Base-by-base conservation (phyloP, 2,113 vertebrate genomes). In the Malurus alboscapulatus region DNA sequence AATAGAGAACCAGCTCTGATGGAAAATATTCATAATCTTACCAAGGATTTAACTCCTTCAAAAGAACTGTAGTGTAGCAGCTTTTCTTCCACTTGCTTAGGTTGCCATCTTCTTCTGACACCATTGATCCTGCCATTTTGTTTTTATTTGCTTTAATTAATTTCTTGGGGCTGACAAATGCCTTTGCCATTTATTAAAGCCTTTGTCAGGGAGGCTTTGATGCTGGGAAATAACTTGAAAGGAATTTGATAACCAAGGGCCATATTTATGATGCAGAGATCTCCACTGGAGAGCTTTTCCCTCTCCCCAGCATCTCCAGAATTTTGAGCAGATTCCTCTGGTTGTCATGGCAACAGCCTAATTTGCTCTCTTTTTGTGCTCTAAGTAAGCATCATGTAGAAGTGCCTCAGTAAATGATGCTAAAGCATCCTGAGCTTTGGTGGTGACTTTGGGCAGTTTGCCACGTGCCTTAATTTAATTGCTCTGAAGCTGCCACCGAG, bases 271-370 rank as follows among this genome's bases (percentile, higher is more conserved):
- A 71, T 88, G 78, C 19, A 10, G 67, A 93, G 94, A 72, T 88
- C 92, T 85, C 76, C 68, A 72, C 20, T 88, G 88, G 86, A 92
- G 82, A 93, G 92, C 50, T 90, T 74, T 71, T 30, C 58, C 51
- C 21, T 24, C 12, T 27, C 47, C 50, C 54, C 54, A 84, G 90
- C 75, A 53, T 81, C 87, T 89, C 89, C 47, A 66, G 85, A 96
- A 94, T 96, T 91, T 88, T 93, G 86, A 97, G 77, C 45, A 87
- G 95, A 81, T 90, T 91, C 87, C 88, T 71, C 53, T 63, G 40
- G 97, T 97, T 96, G 92, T 92, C 96, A 97, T 97, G 88, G 92
- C 65, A 97, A 97, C 94, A 90, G 57, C 93, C 90, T 91, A 96
- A 95, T 94, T 95, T 94, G 55, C 44, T 92, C 72, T 93, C 71